Conservation (phyloP, 2,113 vertebrate genomes). For the Maccullochella peelii region DNA sequence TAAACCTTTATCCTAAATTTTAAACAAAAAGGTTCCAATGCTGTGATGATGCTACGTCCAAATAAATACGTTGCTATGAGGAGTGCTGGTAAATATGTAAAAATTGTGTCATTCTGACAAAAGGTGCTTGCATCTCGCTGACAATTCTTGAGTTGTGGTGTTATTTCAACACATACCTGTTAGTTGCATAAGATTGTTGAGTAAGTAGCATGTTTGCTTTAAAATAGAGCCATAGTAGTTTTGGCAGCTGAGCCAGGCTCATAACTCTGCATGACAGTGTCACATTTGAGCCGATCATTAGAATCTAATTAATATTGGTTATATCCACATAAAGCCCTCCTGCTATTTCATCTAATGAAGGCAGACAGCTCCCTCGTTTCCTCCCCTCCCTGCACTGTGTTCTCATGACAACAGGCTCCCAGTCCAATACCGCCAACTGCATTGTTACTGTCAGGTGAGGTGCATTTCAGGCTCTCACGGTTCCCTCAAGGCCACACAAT, state of each 20-base stretch:
- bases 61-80: not conserved
- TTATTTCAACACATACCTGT: slow-evolving; percentile 35
- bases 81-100: not conserved
- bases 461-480: slow-evolving; percentile 49
- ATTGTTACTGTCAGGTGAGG: slow-evolving; percentile 56
- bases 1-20: not conserved
- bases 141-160: not conserved
- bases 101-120: slow-evolving; percentile 7
- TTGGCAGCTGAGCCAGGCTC: slow-evolving; percentile 41
- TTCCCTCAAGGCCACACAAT: slow-evolving; percentile 50
- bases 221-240: slow-evolving; percentile 18
- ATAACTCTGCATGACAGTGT: slow-evolving; percentile 70
- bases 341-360: slow-evolving; percentile 76
- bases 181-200: slow-evolving; percentile 30
- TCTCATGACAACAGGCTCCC: slow-evolving; percentile 78
- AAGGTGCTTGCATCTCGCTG: not conserved
- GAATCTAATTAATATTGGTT: slow-evolving; percentile 78
- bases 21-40: not conserved
- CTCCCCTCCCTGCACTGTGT: slow-evolving; percentile 48
- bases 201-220: slow-evolving; percentile 20
- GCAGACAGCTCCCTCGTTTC: slow-evolving; percentile 52
- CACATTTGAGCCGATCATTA: slow-evolving; percentile 70
- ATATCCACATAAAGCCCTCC: slow-evolving; percentile 74
- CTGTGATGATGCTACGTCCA: not conserved
- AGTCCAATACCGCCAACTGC: slow-evolving; percentile 67